A percentile compares a stretch with the other conserved stretches of the same genome.
phyloP scores from a whole-genome alignment of 30 jellyfish, hydroid and myxozoan species.

The Aurelia aurita complex sp. Pacific region DNA sequence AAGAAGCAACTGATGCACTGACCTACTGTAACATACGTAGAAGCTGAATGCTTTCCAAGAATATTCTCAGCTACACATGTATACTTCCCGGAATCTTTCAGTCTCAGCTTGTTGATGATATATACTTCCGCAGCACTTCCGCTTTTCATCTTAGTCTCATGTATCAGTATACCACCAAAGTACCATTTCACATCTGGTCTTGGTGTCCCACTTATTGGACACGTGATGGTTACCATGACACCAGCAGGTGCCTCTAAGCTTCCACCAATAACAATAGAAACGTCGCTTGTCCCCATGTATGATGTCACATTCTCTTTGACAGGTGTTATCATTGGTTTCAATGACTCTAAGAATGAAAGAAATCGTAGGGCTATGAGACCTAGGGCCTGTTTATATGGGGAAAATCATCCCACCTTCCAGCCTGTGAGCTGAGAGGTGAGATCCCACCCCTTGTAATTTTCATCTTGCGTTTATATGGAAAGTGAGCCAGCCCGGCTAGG shows the following conservation, averaged over 20 bases:
- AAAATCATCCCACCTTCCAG: no score
- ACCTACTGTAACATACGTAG: conserved; percentile 55
- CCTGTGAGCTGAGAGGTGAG: no score
- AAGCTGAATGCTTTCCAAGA: conserved; percentile 53
- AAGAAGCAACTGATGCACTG: conserved; percentile 2
- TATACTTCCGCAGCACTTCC: conserved; percentile 49
- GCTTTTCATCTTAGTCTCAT: conserved; percentile 27
- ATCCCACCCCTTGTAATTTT: no score
- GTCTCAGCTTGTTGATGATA: conserved; percentile 39
- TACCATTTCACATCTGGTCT: conserved; percentile 77
- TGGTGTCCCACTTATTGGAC: conserved; percentile 83
- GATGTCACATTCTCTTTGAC: conserved; percentile 55
- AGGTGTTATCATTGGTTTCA: conserved; percentile 52
- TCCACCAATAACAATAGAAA: conserved; percentile 69
- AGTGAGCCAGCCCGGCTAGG: no score
- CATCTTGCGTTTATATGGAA: no score
- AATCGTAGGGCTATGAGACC: background rate
- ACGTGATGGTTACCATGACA: conserved; percentile 45
- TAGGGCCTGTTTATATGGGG: no score
- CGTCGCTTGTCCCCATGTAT: conserved; percentile 44
- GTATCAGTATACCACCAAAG: conserved; percentile 42
- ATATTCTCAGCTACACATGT: conserved; percentile 75
- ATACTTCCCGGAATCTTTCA: conserved; percentile 66
- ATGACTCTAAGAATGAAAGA: conserved; percentile 30
- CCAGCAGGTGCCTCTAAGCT: conserved; percentile 69